Base-by-base conservation (phyloP, 2,797 vertebrate species). In the Chloroceryle amazona region DNA sequence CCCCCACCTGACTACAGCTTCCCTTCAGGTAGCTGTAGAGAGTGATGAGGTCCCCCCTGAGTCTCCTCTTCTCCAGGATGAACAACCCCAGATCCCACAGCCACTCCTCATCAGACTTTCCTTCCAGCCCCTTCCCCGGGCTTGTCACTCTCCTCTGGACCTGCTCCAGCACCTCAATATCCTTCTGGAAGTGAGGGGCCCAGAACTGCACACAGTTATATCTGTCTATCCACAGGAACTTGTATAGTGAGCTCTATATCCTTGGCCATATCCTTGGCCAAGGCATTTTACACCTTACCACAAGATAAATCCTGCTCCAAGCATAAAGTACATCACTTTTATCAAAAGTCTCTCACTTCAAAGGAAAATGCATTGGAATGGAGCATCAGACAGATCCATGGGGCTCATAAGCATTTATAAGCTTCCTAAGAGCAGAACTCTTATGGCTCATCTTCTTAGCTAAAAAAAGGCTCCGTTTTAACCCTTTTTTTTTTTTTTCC, bases 331-430 rank as follows among this genome's bases (percentile, higher is more conserved):
- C 35, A 51, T 76, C 54, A 58, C 72, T 93, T 92, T 31, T 39
- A 46, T 81, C 49, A 91, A 68, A 87, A 91, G 37, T 78, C 46
- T 88, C 57, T 82, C 57, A 70, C 95, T 93, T 97, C 95, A 93
- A 94, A 92, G 84, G 29, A 26, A 95, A 96, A 49, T 31, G 1
- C 65, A 86, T 62, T 65, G 70, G 49, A 92, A 71, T 16, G 9
- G 65, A 81, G 54, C 57, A 93, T 89, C 86, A 89, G 74, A 85
- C 16, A 61, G 54, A 83, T 90, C 65, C 65, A 44, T 22, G 33
- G 57, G 29, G 47, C 60, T 93, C 70, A 35, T 93, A 87, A 95
- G 81, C 79, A 62, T 91, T 94, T 92, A 67, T 85, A 89, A 94
- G 63, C 42, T 22, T 95, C 63, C 66, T 90, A 89, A 92, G 67